phyloP scores from a whole-genome alignment of 2,888 invertebrate species.

The Rhabditophanes sp. region DNA sequence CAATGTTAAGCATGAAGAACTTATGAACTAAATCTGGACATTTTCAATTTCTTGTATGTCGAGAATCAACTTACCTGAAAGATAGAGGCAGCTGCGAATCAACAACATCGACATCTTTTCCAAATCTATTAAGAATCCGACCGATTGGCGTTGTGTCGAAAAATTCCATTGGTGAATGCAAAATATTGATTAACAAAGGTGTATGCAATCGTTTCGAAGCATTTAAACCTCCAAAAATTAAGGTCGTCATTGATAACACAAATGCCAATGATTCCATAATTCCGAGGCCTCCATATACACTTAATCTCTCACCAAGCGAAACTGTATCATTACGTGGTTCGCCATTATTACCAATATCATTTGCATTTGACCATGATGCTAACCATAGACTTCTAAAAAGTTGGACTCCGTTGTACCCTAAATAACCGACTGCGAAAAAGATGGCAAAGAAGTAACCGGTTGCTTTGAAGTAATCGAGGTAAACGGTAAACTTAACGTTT shows the following conservation, averaged over 20 bases:
- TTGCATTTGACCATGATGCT: conserved; percentile 25
- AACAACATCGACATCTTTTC: conserved; percentile 35
- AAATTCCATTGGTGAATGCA: conserved; percentile 41
- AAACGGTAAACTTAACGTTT: conserved; percentile 29
- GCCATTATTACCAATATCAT: conserved; percentile 1
- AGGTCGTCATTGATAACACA: conserved; percentile 25
- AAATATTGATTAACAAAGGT: conserved; percentile 35
- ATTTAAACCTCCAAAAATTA: conserved; percentile 37
- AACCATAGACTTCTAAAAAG: conserved; percentile 32
- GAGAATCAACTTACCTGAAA: no score
- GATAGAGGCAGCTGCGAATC: conserved; percentile 22
- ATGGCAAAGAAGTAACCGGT: conserved; percentile 28
- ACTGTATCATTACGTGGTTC: conserved; percentile 6
- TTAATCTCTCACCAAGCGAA: conserved; percentile 41
- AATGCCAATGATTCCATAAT: conserved; percentile 32
- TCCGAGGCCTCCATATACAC: conserved; percentile 48
- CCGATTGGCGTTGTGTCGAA: conserved; percentile 43
- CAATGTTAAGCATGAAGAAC: no score
- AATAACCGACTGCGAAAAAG: conserved; percentile 46
- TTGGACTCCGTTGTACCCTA: conserved; percentile 18
- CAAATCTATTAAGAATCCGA: conserved; percentile 36
- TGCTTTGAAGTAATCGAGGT: conserved; percentile 32
- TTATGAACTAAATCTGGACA: no score
- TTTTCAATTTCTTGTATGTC: no score
- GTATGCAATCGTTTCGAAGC: conserved; percentile 35